These are phyloP conservation scores for Helicoverpa assulta DNA, from an alignment of 2,888 invertebrate genomes.

Conservation along the genomic window DNA sequence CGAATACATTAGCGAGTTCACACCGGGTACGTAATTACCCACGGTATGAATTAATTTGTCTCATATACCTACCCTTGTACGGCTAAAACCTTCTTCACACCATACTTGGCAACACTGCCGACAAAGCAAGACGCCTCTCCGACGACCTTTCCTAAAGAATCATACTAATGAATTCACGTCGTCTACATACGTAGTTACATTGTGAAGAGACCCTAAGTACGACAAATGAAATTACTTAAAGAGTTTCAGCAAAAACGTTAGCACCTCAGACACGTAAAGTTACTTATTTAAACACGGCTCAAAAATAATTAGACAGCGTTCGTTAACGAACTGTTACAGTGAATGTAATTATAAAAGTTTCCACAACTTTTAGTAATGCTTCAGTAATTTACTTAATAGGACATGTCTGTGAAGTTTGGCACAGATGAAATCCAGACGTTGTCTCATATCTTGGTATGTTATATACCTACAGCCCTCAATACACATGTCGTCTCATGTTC, in stretches of 20 bases:
- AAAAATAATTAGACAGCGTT: slow-evolving; percentile 44
- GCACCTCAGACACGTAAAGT: slow-evolving; percentile 30
- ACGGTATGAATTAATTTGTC: slow-evolving; percentile 53
- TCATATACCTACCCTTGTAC: slow-evolving; percentile 23
- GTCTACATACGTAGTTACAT: too few species aligned
- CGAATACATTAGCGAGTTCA: slow-evolving; percentile 51
- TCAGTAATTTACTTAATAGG: slow-evolving; percentile 5
- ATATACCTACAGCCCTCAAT: too few species aligned
- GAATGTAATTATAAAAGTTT: slow-evolving; percentile 18
- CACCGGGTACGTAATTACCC: slow-evolving; percentile 43
- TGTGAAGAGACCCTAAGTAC: not conserved
- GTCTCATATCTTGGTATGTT: not conserved
- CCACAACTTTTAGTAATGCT: not conserved
- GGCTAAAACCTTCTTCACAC: not conserved
- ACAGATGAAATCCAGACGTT: not conserved
- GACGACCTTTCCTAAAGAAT: not conserved
- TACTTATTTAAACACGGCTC: slow-evolving; percentile 29
- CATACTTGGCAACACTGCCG: not conserved
- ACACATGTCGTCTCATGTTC: slow-evolving; percentile 21
- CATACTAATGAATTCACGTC: not conserved
- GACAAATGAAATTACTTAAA: slow-evolving; percentile 50
- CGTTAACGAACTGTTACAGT: slow-evolving; percentile 17
- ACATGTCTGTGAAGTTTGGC: too few species aligned
- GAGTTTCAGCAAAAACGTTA: slow-evolving; percentile 25
- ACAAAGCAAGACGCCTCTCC: not conserved